Evolutionary conservation across 2,113 vertebrate species (phyloP).

Genomic region (Calyptomena viridis): DNA sequence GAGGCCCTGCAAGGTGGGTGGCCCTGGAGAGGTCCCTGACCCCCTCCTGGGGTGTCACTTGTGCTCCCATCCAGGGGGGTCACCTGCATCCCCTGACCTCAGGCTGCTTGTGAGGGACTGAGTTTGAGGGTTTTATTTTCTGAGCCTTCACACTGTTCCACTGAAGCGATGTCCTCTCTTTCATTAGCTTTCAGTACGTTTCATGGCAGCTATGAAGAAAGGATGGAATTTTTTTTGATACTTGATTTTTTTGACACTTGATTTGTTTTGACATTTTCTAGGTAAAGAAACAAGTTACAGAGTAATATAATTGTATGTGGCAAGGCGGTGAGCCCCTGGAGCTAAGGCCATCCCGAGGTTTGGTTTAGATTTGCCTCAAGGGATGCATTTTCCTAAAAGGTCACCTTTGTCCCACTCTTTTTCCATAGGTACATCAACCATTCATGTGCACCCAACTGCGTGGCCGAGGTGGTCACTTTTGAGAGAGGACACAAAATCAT

Average conservation of each 20-base stretch:
- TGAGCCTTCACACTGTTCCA: neutral
- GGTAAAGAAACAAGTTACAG: neutral
- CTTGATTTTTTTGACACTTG: neutral
- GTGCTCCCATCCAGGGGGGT: neutral
- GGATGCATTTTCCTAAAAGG: neutral
- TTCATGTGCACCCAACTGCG: conserved; percentile 94
- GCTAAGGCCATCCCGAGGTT: neutral
- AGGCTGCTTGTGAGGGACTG: neutral
- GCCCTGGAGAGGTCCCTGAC: neutral
- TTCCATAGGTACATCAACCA: conserved; percentile 93
- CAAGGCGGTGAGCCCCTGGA: neutral
- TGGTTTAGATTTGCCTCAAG: neutral
- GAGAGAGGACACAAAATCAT: conserved; percentile 97
- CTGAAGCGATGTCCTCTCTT: neutral
- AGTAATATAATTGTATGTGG: neutral
- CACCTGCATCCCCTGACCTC: neutral
- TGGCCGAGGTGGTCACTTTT: conserved; percentile 94
- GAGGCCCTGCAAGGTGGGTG: conserved; percentile 92
- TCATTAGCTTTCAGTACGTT: neutral
- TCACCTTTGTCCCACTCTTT: neutral
- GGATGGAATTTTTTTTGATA: neutral
- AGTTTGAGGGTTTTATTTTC: neutral
- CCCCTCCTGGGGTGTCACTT: neutral
- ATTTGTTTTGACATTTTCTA: neutral
- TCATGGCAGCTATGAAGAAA: neutral